A percentile compares a stretch with the other conserved stretches of the same genome.
These are phyloP conservation scores for Drosophila mayri DNA, from an alignment of 1,140 invertebrate genomes.

Conservation along the genomic window DNA sequence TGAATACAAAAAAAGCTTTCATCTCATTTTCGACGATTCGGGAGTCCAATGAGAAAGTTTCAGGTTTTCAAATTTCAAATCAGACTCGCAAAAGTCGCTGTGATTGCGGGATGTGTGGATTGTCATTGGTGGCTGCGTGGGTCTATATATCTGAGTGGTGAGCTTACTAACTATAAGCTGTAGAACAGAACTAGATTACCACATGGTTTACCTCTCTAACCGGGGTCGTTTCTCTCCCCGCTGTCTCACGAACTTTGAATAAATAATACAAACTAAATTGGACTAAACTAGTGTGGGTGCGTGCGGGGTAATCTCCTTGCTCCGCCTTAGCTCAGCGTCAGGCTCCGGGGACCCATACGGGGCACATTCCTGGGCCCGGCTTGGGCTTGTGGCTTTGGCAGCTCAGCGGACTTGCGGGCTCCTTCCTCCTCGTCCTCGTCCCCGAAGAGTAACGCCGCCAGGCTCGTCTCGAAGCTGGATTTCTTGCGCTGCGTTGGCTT, in stretches of 20 bases:
- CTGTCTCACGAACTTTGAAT: constrained; percentile 53
- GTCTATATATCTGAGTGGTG: constrained; percentile 33
- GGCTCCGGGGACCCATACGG: constrained; percentile 76
- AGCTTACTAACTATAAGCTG: constrained; percentile 59
- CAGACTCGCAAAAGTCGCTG: constrained; percentile 82
- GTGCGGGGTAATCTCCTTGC: constrained; percentile 5
- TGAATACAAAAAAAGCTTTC: constrained; percentile 40
- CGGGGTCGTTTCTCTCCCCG: constrained; percentile 12
- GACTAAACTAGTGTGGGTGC: constrained; percentile 47
- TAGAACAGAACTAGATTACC: constrained; percentile 66
- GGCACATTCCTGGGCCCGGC: constrained; percentile 69
- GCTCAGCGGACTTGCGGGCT: constrained; percentile 55
- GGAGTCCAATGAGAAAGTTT: constrained; percentile 83
- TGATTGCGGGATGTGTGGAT: constrained; percentile 11
- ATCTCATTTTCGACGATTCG: constrained; percentile 75
- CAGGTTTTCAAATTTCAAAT: constrained; percentile 63
- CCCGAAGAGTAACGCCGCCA: constrained; percentile 78
- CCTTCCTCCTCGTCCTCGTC: constrained; percentile 73
- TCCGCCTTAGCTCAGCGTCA: constrained; percentile 55
- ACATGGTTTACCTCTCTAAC: constrained; percentile 46
- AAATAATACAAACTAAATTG: constrained; percentile 75
- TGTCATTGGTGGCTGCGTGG: constrained; percentile 43
- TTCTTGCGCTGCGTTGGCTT: constrained; percentile 63
- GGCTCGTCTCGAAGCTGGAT: constrained; percentile 77
- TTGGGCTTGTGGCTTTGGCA: constrained; percentile 29